A percentile compares a stretch with the other conserved stretches of the same genome.
These are phyloP conservation scores for Herminia tarsipennalis DNA, from an alignment of 2,888 invertebrate species.

Conservation along the genomic window DNA sequence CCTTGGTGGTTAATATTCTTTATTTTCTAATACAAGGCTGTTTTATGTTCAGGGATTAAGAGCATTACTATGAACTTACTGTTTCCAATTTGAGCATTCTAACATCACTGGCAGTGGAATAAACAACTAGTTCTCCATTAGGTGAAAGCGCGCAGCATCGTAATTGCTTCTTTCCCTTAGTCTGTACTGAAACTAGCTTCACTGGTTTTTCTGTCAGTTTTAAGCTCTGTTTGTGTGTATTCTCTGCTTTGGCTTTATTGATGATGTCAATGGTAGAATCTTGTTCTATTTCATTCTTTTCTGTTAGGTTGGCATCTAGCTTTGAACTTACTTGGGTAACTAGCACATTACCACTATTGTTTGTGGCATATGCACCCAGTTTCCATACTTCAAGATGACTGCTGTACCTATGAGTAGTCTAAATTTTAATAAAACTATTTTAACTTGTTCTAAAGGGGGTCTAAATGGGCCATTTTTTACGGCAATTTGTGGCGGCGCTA, in stretches of 20 bases:
- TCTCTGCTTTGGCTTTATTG: conserved; percentile 49
- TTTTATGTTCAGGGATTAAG: too few species aligned
- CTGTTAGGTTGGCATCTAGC: conserved; percentile 35
- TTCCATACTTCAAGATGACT: conserved; percentile 85
- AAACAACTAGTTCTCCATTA: conserved; percentile 90
- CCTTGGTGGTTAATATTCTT: too few species aligned
- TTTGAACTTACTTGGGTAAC: conserved; percentile 49
- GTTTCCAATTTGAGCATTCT: conserved; percentile 88
- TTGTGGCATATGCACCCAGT: conserved; percentile 80
- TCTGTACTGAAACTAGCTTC: conserved; percentile 89
- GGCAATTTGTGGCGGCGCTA: too few species aligned
- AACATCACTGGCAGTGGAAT: conserved; percentile 88
- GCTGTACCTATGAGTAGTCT: conserved; percentile 83
- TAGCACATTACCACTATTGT: conserved; percentile 84
- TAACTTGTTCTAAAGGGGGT: too few species aligned
- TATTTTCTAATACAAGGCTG: too few species aligned
- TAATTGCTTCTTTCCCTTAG: conserved; percentile 88
- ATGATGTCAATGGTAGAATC: conserved; percentile 62
- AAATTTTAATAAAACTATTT: too few species aligned
- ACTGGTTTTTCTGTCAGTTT: conserved; percentile 84
- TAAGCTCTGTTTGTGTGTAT: conserved; percentile 56
- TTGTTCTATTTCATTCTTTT: conserved; percentile 55
- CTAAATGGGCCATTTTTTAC: too few species aligned
- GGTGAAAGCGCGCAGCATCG: conserved; percentile 89
- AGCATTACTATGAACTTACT: conserved; percentile 77